These are phyloP conservation scores for Hypselothyrea guttata DNA, from an alignment of 2,888 invertebrate genomes.

Conservation along the genomic window DNA sequence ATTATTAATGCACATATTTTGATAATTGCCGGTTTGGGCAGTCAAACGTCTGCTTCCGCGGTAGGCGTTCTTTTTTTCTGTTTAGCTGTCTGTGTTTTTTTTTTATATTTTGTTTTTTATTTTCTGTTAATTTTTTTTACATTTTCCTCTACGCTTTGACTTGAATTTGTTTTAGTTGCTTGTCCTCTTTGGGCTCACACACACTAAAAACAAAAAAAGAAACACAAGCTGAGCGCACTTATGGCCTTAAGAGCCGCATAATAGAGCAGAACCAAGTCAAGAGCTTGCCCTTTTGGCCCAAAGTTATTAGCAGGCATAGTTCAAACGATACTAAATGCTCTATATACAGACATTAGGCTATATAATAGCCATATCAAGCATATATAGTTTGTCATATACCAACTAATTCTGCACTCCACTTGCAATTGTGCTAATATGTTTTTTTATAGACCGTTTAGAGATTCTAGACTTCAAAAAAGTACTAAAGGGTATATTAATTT, in stretches of 20 bases:
- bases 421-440: too few relatives aligned
- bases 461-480: too few relatives aligned
- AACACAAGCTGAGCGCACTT: slow-evolving; percentile 33
- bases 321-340: too few relatives aligned
- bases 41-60: slow-evolving; percentile 74
- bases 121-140: slow-evolving; percentile 16
- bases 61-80: slow-evolving; percentile 62
- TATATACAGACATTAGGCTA: too few relatives aligned
- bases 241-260: slow-evolving; percentile 37
- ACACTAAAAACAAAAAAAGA: slow-evolving; percentile 9
- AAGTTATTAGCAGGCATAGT: slow-evolving; percentile 19
- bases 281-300: slow-evolving; percentile 39
- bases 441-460: too few relatives aligned
- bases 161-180: slow-evolving; percentile 68
- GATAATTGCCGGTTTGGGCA: slow-evolving; percentile 79
- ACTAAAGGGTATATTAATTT: too few relatives aligned
- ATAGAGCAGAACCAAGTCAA: slow-evolving; percentile 16
- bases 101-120: too few relatives aligned
- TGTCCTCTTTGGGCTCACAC: slow-evolving; percentile 44
- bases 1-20: slow-evolving; percentile 79
- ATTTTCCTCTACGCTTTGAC: slow-evolving; percentile 49
- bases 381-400: too few relatives aligned
- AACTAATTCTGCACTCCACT: too few relatives aligned
- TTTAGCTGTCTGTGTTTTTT: slow-evolving; percentile 17
- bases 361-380: not conserved